Percentiles rank a stretch among this genome's conserved stretches.
These are phyloP conservation scores for Eriosoma lanigerum DNA, from an alignment of 1,140 invertebrate genomes.

Conservation along the genomic window DNA sequence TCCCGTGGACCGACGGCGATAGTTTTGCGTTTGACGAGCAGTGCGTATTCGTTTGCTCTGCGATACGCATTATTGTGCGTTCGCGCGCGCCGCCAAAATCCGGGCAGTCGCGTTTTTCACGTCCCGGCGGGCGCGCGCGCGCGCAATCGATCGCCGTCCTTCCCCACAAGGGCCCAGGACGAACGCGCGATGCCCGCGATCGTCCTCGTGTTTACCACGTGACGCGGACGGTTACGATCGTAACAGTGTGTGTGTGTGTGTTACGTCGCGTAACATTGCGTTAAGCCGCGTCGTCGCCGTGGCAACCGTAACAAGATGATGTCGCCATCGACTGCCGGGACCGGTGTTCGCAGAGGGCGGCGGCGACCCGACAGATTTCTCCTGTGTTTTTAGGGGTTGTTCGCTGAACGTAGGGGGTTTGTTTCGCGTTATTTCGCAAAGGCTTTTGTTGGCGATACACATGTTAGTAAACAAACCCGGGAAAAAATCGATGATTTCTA, in stretches of 20 bases:
- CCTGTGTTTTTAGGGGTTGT: neutral
- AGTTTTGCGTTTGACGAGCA: neutral
- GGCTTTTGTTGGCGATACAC: neutral
- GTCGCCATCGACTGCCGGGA: neutral
- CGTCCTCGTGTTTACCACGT: slow-evolving; percentile 44
- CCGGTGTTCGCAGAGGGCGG: neutral
- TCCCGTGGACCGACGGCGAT: neutral
- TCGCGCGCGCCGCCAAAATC: neutral
- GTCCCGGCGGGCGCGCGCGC: slow-evolving; percentile 11
- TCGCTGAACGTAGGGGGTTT: neutral
- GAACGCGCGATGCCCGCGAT: neutral
- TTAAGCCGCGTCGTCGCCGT: neutral
- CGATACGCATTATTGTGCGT: no score
- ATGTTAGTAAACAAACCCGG: no score
- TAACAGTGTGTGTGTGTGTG: no score
- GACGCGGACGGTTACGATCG: neutral
- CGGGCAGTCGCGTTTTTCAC: neutral
- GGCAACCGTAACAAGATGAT: neutral
- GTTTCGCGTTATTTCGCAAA: neutral
- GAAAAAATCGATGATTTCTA: neutral
- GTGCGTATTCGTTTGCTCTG: no score
- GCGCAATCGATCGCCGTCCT: slow-evolving; percentile 36
- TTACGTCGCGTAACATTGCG: neutral
- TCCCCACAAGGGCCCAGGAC: neutral
- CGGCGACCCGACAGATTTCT: neutral